Evolutionary conservation across 2,888 invertebrate species (phyloP).

Genomic region (Desoria tigrina): DNA sequence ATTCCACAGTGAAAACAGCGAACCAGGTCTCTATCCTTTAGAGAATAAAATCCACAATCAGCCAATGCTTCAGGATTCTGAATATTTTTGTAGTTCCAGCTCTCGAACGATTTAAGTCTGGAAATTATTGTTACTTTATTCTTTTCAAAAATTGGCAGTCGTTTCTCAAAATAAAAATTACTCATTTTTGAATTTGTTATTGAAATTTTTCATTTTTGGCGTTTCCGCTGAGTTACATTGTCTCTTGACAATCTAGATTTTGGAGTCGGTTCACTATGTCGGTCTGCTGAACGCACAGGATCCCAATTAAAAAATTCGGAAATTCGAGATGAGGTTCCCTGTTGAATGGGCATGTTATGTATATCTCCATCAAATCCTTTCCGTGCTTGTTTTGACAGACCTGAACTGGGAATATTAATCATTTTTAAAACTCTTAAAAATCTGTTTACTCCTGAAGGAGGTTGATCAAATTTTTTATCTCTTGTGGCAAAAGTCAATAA

Average conservation of each 20-base stretch:
- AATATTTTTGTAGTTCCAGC: neutral
- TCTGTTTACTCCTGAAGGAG: constrained; percentile 30
- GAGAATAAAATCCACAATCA: constrained; percentile 34
- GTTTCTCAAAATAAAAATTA: too few species aligned
- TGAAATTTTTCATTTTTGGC: too few species aligned
- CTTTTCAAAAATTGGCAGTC: too few species aligned
- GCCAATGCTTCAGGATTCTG: constrained; percentile 6
- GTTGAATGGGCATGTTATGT: neutral
- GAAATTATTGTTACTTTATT: too few species aligned
- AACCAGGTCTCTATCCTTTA: constrained; percentile 19
- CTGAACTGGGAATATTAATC: constrained; percentile 22
- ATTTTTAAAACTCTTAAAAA: constrained; percentile 26
- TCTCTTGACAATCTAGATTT: neutral
- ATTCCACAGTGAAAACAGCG: constrained; percentile 36
- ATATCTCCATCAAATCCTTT: neutral
- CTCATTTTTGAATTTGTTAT: too few species aligned
- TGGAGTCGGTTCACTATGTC: neutral
- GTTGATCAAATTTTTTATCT: constrained; percentile 10
- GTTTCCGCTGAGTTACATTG: neutral
- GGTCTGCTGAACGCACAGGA: neutral
- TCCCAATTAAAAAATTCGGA: neutral
- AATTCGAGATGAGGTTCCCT: neutral
- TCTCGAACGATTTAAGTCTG: neutral
- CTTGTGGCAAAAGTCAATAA: neutral
- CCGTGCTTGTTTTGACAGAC: neutral